Conservation (phyloP, 1,140 invertebrate genomes). For the Sarcophaga bullata region DNA sequence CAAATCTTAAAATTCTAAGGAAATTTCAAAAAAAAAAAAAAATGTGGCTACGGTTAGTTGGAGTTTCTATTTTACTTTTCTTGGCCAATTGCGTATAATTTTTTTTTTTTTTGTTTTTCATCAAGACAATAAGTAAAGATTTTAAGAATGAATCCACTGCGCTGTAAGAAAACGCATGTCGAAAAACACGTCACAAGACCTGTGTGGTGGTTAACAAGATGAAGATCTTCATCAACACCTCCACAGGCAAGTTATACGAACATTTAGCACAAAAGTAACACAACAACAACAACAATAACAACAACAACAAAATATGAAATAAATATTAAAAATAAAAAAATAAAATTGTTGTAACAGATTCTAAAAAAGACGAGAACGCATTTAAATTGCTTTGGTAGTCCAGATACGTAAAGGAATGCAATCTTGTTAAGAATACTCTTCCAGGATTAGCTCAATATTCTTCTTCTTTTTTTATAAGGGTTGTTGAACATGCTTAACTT, state of each 20-base stretch:
- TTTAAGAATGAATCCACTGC: not conserved
- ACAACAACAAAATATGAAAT: too few species aligned
- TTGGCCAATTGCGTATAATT: too few species aligned
- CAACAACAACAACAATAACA: too few species aligned
- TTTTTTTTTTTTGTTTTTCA: too few species aligned
- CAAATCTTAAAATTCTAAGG: conserved; percentile 22
- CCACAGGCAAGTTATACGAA: conserved; percentile 18
- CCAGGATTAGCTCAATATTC: too few species aligned
- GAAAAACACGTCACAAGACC: conserved; percentile 31
- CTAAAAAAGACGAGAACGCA: not conserved
- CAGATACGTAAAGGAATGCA: not conserved
- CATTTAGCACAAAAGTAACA: conserved; percentile 19
- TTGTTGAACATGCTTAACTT: too few species aligned
- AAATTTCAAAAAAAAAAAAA: conserved; percentile 27
- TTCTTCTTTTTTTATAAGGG: too few species aligned
- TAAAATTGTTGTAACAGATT: not conserved
- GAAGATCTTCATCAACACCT: conserved; percentile 34
- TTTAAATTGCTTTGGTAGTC: not conserved
- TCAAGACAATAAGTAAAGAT: conserved; percentile 13
- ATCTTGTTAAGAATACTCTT: not conserved
- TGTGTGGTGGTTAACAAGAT: conserved; percentile 15
- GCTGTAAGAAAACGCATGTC: too few species aligned
- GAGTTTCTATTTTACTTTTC: too few species aligned
- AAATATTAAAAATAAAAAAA: too few species aligned
- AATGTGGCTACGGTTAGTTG: not conserved